Evolutionary conservation across 2,113 vertebrate genomes (phyloP), one percentile per base, ranked within the genome.

Genomic region (Platysternon megacephalum): DNA sequence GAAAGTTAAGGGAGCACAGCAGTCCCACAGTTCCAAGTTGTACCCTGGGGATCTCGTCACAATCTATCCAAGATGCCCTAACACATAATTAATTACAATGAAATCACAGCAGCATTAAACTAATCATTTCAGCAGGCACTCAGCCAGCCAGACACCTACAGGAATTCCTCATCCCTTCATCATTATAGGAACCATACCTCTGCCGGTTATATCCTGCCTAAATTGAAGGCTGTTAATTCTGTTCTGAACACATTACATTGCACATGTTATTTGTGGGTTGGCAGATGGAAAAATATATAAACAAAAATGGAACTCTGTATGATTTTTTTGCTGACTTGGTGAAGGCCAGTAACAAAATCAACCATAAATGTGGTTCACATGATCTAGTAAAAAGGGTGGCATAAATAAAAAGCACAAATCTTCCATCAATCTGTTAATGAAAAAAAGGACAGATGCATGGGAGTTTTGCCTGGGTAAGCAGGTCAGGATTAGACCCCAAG

Each of bases 351-450:
- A 81, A 81, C 92, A 4, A 0, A 78, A 35, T n/a, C 65, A 49
- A 11, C 44, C 42, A n/a, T 21, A 35, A 74, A 32, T 8, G 5
- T 78, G 91, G 28, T 56, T 26, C 13, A 1, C 17, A 39, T 32
- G 61, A 32, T 52, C 32, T 55, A 82, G 61, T 55, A 78, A 80
- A 91, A 51, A 24, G 68, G 44, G 32, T 1, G 87, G n/a, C 39
- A 90, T 55, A 87, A 95, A 42, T 9, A 93, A 95, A 95, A 32
- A 56, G n/a, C 80, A 76, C 10, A 76, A 24, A 42, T 26, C 72
- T 74, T 74, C 80, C 46, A 6, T 90, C 24, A 84, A 29, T 65
- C 55, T 9, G 48, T 14, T 55, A 79, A 5, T 44, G 80, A 39
- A 81, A 53, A 61, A 79, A 68, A 28, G 16, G 51, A 26, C 58